Conservation (phyloP, 1,140 invertebrate species). For the Rhopalosiphum maidis region DNA sequence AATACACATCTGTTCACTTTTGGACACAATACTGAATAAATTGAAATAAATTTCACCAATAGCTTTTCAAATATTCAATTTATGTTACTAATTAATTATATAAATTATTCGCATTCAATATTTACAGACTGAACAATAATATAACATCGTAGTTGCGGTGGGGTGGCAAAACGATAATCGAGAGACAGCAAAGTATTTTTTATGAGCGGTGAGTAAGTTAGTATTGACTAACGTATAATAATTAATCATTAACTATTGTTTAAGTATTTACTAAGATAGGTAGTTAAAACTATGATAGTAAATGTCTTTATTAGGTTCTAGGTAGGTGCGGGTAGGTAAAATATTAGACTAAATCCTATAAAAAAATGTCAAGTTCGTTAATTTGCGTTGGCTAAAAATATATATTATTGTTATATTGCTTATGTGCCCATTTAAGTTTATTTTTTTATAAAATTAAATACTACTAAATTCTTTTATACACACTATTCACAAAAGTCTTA, state of each 20-base stretch:
- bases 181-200: no score
- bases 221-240: no score
- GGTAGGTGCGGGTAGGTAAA: no score
- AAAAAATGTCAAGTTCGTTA: no score
- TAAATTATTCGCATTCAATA: not conserved
- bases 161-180: no score
- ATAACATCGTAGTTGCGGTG: not conserved
- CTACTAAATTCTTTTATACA: not conserved
- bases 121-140: not conserved
- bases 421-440: not conserved
- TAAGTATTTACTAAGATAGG: no score
- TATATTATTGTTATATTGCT: not conserved
- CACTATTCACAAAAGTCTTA: not conserved
- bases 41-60: not conserved
- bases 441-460: not conserved
- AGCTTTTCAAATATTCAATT: not conserved
- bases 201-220: no score
- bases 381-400: not conserved
- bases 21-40: not conserved
- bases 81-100: not conserved
- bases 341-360: no score
- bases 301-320: no score
- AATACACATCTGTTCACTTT: not conserved
- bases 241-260: no score
- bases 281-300: no score